These are phyloP conservation scores for Metaphire vulgaris DNA, from an alignment of 1,140 invertebrate species.

Conservation along the genomic window DNA sequence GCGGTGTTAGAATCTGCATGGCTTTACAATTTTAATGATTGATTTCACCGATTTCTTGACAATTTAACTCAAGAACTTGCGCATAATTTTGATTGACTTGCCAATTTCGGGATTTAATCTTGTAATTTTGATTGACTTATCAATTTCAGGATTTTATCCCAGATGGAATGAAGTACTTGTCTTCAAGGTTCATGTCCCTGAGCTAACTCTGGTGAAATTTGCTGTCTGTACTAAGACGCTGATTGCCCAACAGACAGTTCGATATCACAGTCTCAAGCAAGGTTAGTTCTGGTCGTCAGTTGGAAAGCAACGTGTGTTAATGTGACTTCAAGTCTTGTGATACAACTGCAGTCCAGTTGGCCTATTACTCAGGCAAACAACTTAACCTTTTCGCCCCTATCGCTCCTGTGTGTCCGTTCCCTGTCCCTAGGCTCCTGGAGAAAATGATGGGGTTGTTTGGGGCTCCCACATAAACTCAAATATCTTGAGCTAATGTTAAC, in stretches of 20 bases:
- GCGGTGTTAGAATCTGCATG: background rate
- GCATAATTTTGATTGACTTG: background rate
- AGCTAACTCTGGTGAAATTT: slow-evolving; percentile 23
- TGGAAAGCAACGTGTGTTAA: too few species aligned
- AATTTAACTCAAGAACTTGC: background rate
- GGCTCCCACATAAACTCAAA: too few species aligned
- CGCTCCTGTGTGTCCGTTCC: too few species aligned
- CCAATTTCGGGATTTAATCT: background rate
- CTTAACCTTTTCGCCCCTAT: too few species aligned
- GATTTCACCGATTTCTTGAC: background rate
- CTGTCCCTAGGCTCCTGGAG: too few species aligned
- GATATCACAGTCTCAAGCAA: slow-evolving; percentile 13
- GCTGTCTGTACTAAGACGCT: slow-evolving; percentile 11
- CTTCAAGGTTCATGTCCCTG: slow-evolving; percentile 23
- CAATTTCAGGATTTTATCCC: slow-evolving; percentile 20
- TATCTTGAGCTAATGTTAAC: too few species aligned
- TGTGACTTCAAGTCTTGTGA: too few species aligned
- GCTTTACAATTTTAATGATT: background rate
- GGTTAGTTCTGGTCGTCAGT: slow-evolving; percentile 18
- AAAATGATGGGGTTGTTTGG: too few species aligned
- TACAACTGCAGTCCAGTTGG: too few species aligned
- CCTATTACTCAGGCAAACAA: too few species aligned
- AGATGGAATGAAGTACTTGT: slow-evolving; percentile 25
- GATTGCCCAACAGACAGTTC: slow-evolving; percentile 22
- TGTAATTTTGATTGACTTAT: background rate